These are phyloP conservation scores for Malurus alboscapulatus DNA, from an alignment of 2,113 vertebrate genomes.

Conservation along the genomic window DNA sequence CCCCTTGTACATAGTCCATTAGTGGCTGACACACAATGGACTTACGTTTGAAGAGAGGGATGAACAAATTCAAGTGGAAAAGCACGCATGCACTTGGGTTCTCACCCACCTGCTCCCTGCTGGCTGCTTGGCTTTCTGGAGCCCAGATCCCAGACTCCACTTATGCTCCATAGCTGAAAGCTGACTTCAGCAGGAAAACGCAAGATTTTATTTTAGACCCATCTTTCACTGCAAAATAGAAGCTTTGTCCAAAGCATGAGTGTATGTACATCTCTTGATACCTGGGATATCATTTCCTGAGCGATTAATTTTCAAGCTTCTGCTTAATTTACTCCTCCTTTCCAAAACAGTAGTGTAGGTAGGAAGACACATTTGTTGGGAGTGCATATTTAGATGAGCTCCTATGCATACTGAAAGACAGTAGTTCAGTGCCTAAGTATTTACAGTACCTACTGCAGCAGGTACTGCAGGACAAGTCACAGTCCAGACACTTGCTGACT, in stretches of 20 bases:
- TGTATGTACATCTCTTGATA: background rate
- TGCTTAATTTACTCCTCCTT: background rate
- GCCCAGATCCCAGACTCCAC: background rate
- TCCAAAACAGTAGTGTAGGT: background rate
- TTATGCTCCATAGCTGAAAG: background rate
- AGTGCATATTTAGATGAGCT: background rate
- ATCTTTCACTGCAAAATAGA: background rate
- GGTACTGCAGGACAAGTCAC: background rate
- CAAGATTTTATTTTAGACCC: background rate
- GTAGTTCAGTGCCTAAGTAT: background rate
- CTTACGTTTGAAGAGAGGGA: constrained; percentile 15
- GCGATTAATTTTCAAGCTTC: background rate
- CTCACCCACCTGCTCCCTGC: constrained; percentile 16
- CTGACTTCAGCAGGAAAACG: background rate
- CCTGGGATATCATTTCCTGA: background rate
- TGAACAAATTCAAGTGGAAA: constrained; percentile 35
- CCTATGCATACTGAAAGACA: background rate
- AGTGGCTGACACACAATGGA: background rate
- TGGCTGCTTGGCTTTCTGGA: background rate
- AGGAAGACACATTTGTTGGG: background rate
- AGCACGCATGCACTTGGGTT: background rate
- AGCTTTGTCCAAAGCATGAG: background rate
- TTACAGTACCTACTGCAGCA: background rate
- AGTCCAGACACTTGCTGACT: background rate
- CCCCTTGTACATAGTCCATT: background rate